phyloP scores from a whole-genome alignment of 2,113 vertebrate genomes.

The Nothoprocta perdicaria region DNA sequence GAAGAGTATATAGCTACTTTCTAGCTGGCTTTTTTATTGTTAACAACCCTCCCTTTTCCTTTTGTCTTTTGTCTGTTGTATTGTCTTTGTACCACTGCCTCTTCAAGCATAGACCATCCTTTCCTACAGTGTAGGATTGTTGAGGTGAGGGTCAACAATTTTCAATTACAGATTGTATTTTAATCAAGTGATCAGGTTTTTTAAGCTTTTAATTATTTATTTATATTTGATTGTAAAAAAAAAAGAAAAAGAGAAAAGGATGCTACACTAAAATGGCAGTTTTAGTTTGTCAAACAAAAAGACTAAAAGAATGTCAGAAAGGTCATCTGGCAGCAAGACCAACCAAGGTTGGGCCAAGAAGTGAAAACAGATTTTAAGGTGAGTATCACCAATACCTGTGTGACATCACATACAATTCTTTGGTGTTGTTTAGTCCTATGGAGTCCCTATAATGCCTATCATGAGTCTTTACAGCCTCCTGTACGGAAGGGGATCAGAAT shows the following conservation, averaged over 20 bases:
- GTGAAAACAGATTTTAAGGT: background rate
- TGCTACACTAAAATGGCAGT: background rate
- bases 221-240: background rate
- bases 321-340: background rate
- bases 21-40: background rate
- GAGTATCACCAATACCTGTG: background rate
- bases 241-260: background rate
- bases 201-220: too few relatives aligned
- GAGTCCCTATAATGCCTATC: background rate
- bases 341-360: background rate
- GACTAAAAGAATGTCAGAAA: background rate
- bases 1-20: background rate
- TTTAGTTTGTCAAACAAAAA: background rate
- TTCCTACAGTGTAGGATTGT: background rate
- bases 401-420: background rate
- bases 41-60: background rate
- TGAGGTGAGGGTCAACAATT: background rate
- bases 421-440: background rate
- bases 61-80: background rate
- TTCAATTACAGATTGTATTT: background rate
- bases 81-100: background rate
- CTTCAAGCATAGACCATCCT: background rate
- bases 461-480: background rate
- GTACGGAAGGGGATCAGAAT: background rate
- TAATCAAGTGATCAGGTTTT: background rate